These are phyloP conservation scores for Linepithema humile DNA, from an alignment of 1,140 invertebrate species.

Conservation along the genomic window DNA sequence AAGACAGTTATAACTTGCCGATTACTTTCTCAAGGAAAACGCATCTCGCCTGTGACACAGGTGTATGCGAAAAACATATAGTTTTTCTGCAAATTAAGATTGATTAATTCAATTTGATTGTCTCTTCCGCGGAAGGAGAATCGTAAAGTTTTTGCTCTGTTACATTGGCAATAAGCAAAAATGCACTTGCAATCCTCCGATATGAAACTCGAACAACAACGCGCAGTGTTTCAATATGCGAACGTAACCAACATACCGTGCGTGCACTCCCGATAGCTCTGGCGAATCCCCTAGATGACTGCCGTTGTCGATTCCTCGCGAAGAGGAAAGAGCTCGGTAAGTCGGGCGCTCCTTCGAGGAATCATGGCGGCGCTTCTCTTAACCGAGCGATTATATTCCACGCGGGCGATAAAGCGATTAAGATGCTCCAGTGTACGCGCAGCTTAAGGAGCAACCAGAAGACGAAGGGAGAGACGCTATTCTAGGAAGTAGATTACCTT, in stretches of 20 bases:
- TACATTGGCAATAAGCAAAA: conserved; percentile 31
- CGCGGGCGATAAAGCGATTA: conserved; percentile 71
- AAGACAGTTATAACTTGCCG: no score
- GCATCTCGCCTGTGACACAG: background rate
- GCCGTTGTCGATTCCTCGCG: conserved; percentile 2
- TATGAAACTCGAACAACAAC: background rate
- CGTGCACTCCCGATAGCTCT: conserved; percentile 29
- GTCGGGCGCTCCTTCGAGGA: background rate
- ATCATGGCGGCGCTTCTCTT: conserved; percentile 43
- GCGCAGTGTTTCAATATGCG: background rate
- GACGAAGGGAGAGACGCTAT: background rate
- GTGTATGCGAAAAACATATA: background rate
- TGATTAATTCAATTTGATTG: background rate
- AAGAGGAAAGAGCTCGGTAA: conserved; percentile 32
- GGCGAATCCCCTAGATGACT: conserved; percentile 6
- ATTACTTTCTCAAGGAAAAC: background rate
- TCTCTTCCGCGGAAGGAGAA: background rate
- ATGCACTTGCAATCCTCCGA: conserved; percentile 39
- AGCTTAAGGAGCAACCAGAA: conserved; percentile 59
- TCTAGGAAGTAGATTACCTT: conserved; percentile 52
- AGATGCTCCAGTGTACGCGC: conserved; percentile 64
- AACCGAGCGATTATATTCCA: conserved; percentile 64
- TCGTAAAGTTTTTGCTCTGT: conserved; percentile 26
- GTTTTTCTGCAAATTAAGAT: background rate
- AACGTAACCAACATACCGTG: background rate